Evolutionary conservation across 2,888 invertebrate genomes (phyloP).

Genomic region (Baccha elongata): DNA sequence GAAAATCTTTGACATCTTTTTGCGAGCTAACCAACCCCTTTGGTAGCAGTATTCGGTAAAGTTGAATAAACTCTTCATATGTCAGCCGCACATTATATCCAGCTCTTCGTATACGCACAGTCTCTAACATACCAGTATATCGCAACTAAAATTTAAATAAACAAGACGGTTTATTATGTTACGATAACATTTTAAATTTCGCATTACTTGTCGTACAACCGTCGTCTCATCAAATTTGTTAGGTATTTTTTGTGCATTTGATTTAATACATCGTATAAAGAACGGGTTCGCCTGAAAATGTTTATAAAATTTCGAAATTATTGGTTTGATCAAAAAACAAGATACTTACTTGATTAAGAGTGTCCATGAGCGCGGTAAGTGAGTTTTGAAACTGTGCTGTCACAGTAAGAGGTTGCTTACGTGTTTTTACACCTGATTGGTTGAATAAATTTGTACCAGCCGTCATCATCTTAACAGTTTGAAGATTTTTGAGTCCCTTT

Average conservation of each 20-base stretch:
- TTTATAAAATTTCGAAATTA: background rate
- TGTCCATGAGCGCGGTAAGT: slow-evolving; percentile 95
- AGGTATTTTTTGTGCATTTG: slow-evolving; percentile 95
- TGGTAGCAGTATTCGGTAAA: slow-evolving; percentile 94
- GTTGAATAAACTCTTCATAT: slow-evolving; percentile 96
- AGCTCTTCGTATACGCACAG: slow-evolving; percentile 96
- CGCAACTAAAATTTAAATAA: slow-evolving; percentile 84
- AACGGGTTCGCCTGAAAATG: slow-evolving; percentile 83
- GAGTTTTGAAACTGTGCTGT: slow-evolving; percentile 98
- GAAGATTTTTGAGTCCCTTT: slow-evolving; percentile 94
- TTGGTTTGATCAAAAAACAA: background rate
- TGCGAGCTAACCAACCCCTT: slow-evolving; percentile 94
- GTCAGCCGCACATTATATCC: slow-evolving; percentile 97
- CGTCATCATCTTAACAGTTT: slow-evolving; percentile 95
- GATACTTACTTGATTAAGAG: slow-evolving; percentile 87
- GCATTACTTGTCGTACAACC: slow-evolving; percentile 87
- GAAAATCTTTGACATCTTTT: slow-evolving; percentile 92
- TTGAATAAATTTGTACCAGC: slow-evolving; percentile 81
- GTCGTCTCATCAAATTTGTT: slow-evolving; percentile 97
- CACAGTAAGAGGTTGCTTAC: slow-evolving; percentile 95
- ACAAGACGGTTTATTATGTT: background rate
- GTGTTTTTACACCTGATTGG: slow-evolving; percentile 84
- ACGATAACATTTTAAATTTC: background rate
- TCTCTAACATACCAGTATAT: slow-evolving; percentile 98
- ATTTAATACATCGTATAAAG: slow-evolving; percentile 94